phyloP scores from a whole-genome alignment of 2,113 vertebrate genomes.

The Saccopteryx leptura region DNA sequence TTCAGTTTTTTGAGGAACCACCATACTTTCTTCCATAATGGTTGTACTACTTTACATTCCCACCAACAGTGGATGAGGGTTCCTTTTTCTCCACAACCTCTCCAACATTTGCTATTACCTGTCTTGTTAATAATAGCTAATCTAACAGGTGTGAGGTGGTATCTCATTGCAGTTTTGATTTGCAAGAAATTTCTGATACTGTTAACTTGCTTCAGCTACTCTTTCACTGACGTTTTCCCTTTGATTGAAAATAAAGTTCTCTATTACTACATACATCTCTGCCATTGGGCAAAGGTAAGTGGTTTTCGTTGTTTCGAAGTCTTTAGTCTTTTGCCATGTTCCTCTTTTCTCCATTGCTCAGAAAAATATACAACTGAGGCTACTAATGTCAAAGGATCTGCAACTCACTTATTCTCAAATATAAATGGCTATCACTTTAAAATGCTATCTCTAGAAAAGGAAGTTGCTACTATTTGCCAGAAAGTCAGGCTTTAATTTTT shows the following conservation, averaged over 20 bases:
- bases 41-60: too few relatives aligned
- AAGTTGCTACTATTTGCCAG: neutral
- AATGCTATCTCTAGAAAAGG: neutral
- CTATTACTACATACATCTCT: neutral
- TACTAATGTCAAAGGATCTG: neutral
- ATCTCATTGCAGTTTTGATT: too few relatives aligned
- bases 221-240: neutral
- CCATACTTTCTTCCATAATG: too few relatives aligned
- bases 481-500: neutral
- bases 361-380: neutral
- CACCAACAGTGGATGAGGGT: too few relatives aligned
- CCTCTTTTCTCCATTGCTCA: neutral
- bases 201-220: neutral
- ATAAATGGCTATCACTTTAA: neutral
- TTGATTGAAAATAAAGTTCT: constrained; percentile 13
- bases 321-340: neutral
- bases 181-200: neutral
- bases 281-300: neutral
- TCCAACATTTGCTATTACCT: too few relatives aligned
- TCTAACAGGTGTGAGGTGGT: too few relatives aligned
- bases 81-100: too few relatives aligned
- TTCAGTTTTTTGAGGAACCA: too few relatives aligned
- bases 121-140: too few relatives aligned
- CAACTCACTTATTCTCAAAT: neutral
- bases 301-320: neutral